Evolutionary conservation across 2,888 invertebrate genomes (phyloP), one percentile per base, ranked within the genome.

Genomic region (Drosophila longiperda): DNA sequence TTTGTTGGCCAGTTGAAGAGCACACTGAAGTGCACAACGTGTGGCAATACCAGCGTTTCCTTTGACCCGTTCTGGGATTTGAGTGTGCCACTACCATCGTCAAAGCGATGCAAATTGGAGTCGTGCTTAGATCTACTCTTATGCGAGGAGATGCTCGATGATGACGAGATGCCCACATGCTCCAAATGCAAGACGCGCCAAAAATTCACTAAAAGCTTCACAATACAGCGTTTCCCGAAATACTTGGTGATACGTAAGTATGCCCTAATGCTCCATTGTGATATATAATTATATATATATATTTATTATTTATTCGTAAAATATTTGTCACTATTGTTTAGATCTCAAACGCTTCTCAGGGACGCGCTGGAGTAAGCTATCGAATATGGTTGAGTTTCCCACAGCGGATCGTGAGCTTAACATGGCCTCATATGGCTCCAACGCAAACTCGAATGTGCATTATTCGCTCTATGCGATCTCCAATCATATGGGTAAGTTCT

Each of bases 61-160:
- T 97, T 98, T 92, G 99, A 99, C 93, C 98, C 98, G 2, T 98
- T 99, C 93, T 98, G 98, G 98, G 98, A 98, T 93, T 94, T 99
- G 62, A 95, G 95, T 78, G 93, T 99, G 86, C 97, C 99, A 60
- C 96, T 99, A 78, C 98, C 98, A 15, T 95, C 95, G 7, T 95
- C 96, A 75, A 96, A 96, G 32, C 95, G 95, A 75, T 94, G 97
- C 74, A 96, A 96, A 91, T 94, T 99, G 62, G 95, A 96, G 73
- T 97, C 98, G 90, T 99, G 99, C 89, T 94, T 99, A 82, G 97
- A 97, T 83, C 95, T 97, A 84, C 99, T 99, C 94, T 98, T 98
- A 66, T 95, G 96, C 77, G 98, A 98, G 90, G 99, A 99, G 93
- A 96, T 97, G 23, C 93, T 99, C 66, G 99, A 99, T 90, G 98